Conservation (phyloP, 2,113 vertebrate species). For the Petromus typicus region DNA sequence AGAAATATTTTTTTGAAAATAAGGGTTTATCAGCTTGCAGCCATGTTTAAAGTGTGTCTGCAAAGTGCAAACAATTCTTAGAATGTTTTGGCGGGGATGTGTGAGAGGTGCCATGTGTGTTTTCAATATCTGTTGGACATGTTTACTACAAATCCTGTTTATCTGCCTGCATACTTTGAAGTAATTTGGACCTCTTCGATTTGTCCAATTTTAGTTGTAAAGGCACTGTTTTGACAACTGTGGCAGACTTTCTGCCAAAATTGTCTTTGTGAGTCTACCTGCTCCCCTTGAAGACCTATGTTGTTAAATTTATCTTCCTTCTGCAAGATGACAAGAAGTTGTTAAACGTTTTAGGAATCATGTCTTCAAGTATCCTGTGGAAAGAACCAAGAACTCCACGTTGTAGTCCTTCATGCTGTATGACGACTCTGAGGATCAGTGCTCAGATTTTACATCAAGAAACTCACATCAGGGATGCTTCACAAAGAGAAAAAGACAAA, state of each 20-base stretch:
- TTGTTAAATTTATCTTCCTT: constrained; percentile 51
- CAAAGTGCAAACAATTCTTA: neutral
- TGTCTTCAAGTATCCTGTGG: neutral
- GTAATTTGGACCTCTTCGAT: neutral
- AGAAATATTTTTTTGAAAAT: neutral
- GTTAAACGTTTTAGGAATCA: neutral
- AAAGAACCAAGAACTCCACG: neutral
- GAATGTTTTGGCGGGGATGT: neutral
- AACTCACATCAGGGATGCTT: neutral
- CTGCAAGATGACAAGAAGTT: constrained; percentile 9
- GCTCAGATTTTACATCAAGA: neutral
- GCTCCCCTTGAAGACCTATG: constrained; percentile 32
- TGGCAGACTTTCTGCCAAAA: constrained; percentile 56
- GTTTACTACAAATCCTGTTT: neutral
- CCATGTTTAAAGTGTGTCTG: neutral
- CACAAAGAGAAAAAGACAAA: neutral
- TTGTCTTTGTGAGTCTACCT: constrained; percentile 13
- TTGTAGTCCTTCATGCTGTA: too few relatives aligned
- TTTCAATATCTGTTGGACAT: neutral
- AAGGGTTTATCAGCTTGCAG: neutral
- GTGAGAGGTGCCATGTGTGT: neutral
- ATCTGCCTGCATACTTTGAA: neutral
- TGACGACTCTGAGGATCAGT: neutral
- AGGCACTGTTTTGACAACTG: neutral
- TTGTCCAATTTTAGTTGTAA: constrained; percentile 60